phyloP scores from a whole-genome alignment of 1,140 invertebrate species.

The Nixonia krombeini region DNA sequence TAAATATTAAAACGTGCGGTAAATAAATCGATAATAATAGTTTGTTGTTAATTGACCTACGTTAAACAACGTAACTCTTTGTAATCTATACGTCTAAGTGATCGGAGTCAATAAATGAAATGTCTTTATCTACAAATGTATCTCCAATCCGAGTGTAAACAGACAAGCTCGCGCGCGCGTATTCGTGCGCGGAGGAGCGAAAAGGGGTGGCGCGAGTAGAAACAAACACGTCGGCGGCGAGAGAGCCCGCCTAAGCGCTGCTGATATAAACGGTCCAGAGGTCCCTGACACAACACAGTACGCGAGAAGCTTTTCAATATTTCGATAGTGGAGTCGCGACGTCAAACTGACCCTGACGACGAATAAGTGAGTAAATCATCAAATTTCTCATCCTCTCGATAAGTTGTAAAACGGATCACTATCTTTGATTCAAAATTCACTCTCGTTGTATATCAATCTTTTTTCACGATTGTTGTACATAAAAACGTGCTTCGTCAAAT shows the following conservation, averaged over 20 bases:
- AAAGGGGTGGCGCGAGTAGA: constrained; percentile 35
- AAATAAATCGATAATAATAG: too few species aligned
- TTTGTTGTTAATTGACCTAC: too few species aligned
- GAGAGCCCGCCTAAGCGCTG: constrained; percentile 14
- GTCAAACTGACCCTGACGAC: neutral
- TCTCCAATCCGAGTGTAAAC: neutral
- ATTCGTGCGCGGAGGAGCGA: constrained; percentile 17
- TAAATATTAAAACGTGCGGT: too few species aligned
- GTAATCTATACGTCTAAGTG: too few species aligned
- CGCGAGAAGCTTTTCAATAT: constrained; percentile 28
- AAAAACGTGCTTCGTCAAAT: neutral
- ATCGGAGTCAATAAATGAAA: too few species aligned
- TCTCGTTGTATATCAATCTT: too few species aligned
- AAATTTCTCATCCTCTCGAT: neutral
- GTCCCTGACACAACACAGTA: constrained; percentile 41
- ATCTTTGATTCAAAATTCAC: neutral
- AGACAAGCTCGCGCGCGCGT: neutral
- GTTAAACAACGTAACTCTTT: too few species aligned
- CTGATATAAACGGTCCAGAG: constrained; percentile 39
- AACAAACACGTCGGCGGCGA: constrained; percentile 38
- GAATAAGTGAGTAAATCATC: neutral
- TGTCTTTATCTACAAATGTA: neutral
- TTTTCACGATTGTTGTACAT: too few species aligned
- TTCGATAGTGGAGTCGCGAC: constrained; percentile 24
- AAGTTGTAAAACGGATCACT: neutral